Evolutionary conservation across 2,888 invertebrate species (phyloP).

Genomic region (Platycheirus albimanus): DNA sequence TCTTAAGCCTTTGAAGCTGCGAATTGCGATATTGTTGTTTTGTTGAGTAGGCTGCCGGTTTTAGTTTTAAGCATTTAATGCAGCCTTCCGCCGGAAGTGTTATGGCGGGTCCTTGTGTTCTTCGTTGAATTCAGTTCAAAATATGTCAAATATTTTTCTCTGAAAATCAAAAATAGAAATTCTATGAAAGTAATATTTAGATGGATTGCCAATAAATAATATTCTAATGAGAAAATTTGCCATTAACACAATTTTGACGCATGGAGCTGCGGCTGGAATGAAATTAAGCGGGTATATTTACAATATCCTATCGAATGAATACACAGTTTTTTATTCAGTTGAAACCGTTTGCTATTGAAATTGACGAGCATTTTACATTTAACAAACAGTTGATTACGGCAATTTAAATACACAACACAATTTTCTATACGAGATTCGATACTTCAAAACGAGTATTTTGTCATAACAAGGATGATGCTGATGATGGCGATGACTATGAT

Average conservation of each 20-base stretch:
- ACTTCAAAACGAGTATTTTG: constrained; percentile 48
- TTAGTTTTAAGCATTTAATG: not conserved
- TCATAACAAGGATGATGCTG: constrained; percentile 15
- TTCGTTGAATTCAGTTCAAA: constrained; percentile 46
- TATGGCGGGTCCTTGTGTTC: constrained; percentile 43
- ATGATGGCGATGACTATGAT: constrained; percentile 29
- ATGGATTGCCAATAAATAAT: constrained; percentile 65
- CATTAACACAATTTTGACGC: not conserved
- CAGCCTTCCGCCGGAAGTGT: constrained; percentile 37
- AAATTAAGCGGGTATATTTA: not conserved
- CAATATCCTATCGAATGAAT: not conserved
- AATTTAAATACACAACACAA: constrained; percentile 67
- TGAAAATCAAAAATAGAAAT: constrained; percentile 43
- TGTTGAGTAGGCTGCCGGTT: not conserved
- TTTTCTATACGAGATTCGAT: not conserved
- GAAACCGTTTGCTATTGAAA: constrained; percentile 45
- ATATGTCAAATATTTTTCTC: constrained; percentile 50
- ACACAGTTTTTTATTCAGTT: not conserved
- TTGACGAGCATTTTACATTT: constrained; percentile 61
- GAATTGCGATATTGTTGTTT: not conserved
- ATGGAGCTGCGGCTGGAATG: not conserved
- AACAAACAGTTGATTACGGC: constrained; percentile 65
- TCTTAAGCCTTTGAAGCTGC: constrained; percentile 39
- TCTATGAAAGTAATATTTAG: constrained; percentile 57
- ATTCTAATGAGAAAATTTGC: constrained; percentile 61